Evolutionary conservation across 2,888 invertebrate genomes (phyloP).

Genomic region (Arge pagana): DNA sequence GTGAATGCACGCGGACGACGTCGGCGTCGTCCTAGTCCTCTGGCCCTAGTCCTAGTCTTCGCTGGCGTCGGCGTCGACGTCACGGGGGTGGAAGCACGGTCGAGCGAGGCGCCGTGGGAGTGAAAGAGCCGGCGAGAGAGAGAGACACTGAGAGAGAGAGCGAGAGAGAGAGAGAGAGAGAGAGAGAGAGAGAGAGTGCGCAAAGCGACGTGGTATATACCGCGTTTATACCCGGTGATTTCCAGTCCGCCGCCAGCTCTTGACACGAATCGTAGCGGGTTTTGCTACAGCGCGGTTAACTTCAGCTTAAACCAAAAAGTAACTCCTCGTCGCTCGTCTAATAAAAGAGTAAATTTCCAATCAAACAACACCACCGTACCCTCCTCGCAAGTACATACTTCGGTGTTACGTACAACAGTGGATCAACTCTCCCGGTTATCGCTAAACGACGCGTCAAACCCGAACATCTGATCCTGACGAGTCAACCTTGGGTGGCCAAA

Average conservation of each 20-base stretch:
- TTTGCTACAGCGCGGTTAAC: conserved; percentile 8
- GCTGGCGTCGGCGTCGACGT: conserved; percentile 25
- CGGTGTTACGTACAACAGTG: too few species aligned
- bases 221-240: conserved; percentile 49
- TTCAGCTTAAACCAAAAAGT: conserved; percentile 21
- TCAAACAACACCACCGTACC: too few species aligned
- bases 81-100: conserved; percentile 29
- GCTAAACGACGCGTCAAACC: conserved; percentile 11
- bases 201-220: conserved; percentile 36
- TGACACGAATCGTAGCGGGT: conserved; percentile 38
- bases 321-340: neutral
- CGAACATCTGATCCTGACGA: neutral
- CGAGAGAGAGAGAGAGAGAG: conserved; percentile 14
- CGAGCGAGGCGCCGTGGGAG: conserved; percentile 16
- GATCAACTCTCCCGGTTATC: too few species aligned
- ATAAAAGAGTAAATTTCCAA: too few species aligned
- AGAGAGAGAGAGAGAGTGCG: conserved; percentile 32
- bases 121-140: conserved; percentile 17
- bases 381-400: too few species aligned
- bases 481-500: neutral
- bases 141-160: conserved; percentile 24
- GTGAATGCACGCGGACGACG: conserved; percentile 48
- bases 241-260: conserved; percentile 50
- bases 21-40: conserved; percentile 25
- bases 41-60: conserved; percentile 15